Evolutionary conservation across 2,113 vertebrate species (phyloP), one percentile per base, ranked within the genome.

Genomic region (Percopsis transmontana): DNA sequence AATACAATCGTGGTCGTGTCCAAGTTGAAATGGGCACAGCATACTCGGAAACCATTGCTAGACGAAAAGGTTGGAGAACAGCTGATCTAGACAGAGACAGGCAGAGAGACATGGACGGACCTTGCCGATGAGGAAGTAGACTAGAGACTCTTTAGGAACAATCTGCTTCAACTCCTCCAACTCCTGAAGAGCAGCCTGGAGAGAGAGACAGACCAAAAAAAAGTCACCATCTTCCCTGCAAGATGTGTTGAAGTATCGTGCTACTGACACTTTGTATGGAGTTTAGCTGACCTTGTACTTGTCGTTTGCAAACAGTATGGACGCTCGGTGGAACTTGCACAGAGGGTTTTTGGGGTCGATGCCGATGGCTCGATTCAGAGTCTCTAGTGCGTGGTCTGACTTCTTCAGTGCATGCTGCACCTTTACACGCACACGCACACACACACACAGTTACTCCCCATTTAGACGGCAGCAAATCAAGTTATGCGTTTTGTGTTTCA

Each of bases 51-150:
- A 45, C 5, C 42, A 45, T 13, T 45, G 11, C 42, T 14, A 45
- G 19, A 19, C 13, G 10, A 48, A 39, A 20, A 2, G 13, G 5
- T 1, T 5, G 45, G 5, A 4, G 13, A 7, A 38, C 10, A 4
- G 6, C 52, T 23, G 10, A 10, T 54, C 52, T 18, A 24, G 27
- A 39, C 18, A 15, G 23, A 16, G 10, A 27, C 13, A 21, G 21
- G 41, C 12, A 50, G 13, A 66, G 39, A 33, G 62, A 48, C 72
- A 11, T n/a, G 2, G 11, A 24, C 15, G n/a, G 91, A 99, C 97
- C 96, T 99, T 99, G 93, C 96, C 97, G 93, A 99, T 99, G 85
- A 99, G 95, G 91, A 99, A 99, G 92, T 99, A 99, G 92, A 99
- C 97, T 81, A 99, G 93, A 73, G 97, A 99, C 90, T 99, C 97